phyloP scores from a whole-genome alignment of 2,113 vertebrate genomes.

The Capreolus pygargus region DNA sequence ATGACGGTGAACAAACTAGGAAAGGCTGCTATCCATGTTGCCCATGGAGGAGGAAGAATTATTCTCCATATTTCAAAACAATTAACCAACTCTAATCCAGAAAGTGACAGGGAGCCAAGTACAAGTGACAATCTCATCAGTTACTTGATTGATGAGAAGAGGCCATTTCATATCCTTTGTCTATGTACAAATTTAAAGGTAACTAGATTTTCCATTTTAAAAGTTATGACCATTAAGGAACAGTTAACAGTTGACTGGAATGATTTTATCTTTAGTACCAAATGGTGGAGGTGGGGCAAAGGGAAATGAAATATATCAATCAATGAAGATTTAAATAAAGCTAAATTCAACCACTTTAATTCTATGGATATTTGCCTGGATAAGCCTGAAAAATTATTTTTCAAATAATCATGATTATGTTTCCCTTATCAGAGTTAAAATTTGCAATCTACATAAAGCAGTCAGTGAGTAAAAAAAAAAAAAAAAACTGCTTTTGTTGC shows the following conservation, averaged over 20 bases:
- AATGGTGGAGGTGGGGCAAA: background rate
- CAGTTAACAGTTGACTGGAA: background rate
- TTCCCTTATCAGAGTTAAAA: constrained; percentile 1
- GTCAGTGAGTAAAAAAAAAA: background rate
- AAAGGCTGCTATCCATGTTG: background rate
- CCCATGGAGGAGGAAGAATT: background rate
- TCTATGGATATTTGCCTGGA: background rate
- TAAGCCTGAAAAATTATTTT: background rate
- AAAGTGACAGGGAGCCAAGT: background rate
- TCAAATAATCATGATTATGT: background rate
- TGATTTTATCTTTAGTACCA: background rate
- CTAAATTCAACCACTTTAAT: background rate
- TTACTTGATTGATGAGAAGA: background rate
- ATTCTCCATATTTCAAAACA: background rate
- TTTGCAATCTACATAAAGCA: background rate
- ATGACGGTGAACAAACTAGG: background rate
- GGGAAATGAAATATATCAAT: background rate
- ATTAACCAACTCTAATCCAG: background rate
- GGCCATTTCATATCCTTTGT: background rate
- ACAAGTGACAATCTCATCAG: background rate
- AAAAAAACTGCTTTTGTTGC: background rate
- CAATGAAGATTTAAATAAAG: background rate
- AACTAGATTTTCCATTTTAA: background rate
- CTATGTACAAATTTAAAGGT: background rate
- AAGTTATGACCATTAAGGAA: background rate